These are phyloP conservation scores for Aphaenogaster rudis DNA, from an alignment of 1,140 invertebrate genomes.

Conservation along the genomic window DNA sequence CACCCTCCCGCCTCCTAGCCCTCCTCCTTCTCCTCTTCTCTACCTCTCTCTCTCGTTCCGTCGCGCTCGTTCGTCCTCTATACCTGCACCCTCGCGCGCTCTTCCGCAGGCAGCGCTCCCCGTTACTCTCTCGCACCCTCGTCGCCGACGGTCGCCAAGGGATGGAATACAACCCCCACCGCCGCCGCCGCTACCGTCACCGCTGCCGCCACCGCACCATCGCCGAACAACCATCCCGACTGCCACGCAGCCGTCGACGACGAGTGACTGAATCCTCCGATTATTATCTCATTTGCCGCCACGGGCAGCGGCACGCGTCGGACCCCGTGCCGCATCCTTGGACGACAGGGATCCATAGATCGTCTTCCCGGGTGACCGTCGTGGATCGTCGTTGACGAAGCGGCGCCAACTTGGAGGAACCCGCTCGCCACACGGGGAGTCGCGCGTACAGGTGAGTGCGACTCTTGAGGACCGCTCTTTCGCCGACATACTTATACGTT, in stretches of 20 bases:
- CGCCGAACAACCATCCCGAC: conserved; percentile 63
- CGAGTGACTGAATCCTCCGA: conserved; percentile 82
- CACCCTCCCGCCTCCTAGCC: conserved; percentile 74
- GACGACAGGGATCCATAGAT: conserved; percentile 61
- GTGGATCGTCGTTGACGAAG: conserved; percentile 47
- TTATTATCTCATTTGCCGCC: conserved; percentile 86
- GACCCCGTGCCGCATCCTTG: not conserved
- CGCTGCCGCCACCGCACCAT: conserved; percentile 60
- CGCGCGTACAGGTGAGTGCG: conserved; percentile 69
- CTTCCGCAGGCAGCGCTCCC: conserved; percentile 38
- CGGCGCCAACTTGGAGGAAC: conserved; percentile 16
- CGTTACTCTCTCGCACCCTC: conserved; percentile 64
- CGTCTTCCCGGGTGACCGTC: conserved; percentile 11
- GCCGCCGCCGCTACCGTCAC: conserved; percentile 73
- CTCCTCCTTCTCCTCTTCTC: conserved; percentile 59
- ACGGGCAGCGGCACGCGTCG: conserved; percentile 75
- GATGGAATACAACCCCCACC: conserved; percentile 83
- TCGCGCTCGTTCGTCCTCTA: conserved; percentile 6
- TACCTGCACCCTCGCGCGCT: conserved; percentile 55
- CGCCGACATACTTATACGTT: not conserved
- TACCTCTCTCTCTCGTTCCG: conserved; percentile 40
- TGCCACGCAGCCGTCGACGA: conserved; percentile 75
- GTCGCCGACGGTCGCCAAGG: conserved; percentile 78
- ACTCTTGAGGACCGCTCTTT: not conserved
- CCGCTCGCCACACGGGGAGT: not conserved